These are phyloP conservation scores for Gallinago solitaria DNA, from an alignment of 2,797 vertebrate genomes.

Conservation along the genomic window DNA sequence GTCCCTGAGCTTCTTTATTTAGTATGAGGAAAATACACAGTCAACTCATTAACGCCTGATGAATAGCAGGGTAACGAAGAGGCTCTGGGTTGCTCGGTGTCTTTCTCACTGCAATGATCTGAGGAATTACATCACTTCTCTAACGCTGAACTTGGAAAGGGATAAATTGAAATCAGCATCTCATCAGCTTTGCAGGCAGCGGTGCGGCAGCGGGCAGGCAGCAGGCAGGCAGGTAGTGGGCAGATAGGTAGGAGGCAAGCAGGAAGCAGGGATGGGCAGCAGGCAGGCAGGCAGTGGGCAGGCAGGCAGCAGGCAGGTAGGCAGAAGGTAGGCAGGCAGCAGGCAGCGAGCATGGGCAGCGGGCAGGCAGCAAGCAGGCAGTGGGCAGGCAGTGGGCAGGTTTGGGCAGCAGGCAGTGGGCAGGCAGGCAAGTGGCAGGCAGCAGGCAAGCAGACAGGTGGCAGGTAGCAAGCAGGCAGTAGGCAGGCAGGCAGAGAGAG, in stretches of 20 bases:
- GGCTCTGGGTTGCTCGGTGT: rapidly evolving
- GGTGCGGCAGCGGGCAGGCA: neutral
- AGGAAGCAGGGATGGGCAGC: too few species aligned
- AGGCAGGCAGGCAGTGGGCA: neutral
- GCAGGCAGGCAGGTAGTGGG: neutral
- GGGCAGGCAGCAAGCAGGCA: neutral
- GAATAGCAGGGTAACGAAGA: neutral
- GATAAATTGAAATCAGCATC: rapidly evolving
- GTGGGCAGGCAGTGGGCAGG: too few species aligned
- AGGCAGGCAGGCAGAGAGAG: neutral
- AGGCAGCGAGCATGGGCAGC: neutral
- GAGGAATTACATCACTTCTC: neutral
- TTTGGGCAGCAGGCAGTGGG: neutral
- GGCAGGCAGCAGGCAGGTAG: neutral
- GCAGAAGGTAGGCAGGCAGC: neutral
- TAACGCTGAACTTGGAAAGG: neutral
- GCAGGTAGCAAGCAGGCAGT: neutral
- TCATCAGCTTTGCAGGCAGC: neutral
- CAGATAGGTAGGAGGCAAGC: neutral
- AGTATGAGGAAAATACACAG: neutral
- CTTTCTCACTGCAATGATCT: neutral
- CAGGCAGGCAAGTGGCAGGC: too few species aligned
- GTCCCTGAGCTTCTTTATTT: neutral
- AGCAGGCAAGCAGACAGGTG: too few species aligned
- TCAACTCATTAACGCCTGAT: neutral